These are phyloP conservation scores for Asobara japonica DNA, from an alignment of 1,140 invertebrate genomes.

Conservation along the genomic window DNA sequence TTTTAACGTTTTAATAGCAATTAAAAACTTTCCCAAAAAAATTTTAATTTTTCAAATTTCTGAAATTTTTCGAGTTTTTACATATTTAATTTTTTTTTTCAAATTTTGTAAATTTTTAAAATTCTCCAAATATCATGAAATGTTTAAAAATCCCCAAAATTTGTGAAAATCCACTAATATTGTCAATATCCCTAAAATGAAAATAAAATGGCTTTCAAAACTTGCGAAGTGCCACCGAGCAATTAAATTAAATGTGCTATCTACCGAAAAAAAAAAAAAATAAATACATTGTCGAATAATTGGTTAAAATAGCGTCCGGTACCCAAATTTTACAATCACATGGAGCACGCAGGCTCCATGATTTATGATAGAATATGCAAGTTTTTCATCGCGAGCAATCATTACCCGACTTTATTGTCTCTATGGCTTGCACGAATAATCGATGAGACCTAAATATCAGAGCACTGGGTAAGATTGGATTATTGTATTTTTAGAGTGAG, in stretches of 20 bases:
- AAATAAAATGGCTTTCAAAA: no score
- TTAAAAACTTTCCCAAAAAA: no score
- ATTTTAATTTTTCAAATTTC: no score
- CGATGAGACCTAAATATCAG: neutral
- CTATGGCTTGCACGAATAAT: neutral
- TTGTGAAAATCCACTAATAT: no score
- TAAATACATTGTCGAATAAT: neutral
- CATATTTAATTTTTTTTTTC: no score
- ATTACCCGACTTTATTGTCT: slow-evolving; percentile 1
- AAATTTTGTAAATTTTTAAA: no score
- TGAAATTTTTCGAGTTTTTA: no score
- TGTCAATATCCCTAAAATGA: no score
- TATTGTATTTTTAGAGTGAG: slow-evolving; percentile 5
- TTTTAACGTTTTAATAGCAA: no score
- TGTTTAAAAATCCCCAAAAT: no score
- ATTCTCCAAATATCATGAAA: no score
- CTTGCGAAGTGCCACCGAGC: no score
- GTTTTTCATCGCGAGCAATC: neutral
- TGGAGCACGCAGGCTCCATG: neutral
- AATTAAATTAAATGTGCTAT: neutral
- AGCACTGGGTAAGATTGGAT: neutral
- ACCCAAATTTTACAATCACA: neutral
- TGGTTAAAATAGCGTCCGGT: neutral
- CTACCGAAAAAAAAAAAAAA: neutral
- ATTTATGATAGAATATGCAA: neutral